phyloP scores from a whole-genome alignment of 2,113 vertebrate species.

The Carassius gibelio region DNA sequence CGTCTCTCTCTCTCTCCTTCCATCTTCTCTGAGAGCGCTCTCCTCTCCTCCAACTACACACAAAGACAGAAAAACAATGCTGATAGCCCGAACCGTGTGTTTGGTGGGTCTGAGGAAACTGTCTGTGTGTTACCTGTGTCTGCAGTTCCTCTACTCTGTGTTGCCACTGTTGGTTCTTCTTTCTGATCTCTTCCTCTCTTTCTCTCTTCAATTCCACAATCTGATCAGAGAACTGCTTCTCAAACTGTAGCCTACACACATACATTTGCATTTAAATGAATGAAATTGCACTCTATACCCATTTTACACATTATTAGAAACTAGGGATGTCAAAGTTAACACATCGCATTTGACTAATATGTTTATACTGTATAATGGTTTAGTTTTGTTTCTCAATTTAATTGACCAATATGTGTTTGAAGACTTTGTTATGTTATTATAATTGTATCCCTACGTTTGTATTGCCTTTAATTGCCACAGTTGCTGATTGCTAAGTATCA shows the following conservation, averaged over 20 bases:
- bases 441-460: no score
- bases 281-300: background rate
- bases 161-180: conserved; percentile 77
- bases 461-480: no score
- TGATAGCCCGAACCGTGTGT: background rate
- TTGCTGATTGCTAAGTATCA: no score
- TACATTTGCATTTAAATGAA: background rate
- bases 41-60: conserved; percentile 72
- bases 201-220: conserved; percentile 74
- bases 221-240: conserved; percentile 69
- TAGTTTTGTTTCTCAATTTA: no score
- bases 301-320: background rate
- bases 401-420: background rate
- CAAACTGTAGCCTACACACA: conserved; percentile 73
- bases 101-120: background rate
- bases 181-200: conserved; percentile 69
- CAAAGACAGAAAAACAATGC: background rate
- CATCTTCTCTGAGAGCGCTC: conserved; percentile 61
- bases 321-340: background rate
- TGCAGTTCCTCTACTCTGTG: conserved; percentile 76
- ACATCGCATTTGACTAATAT: background rate
- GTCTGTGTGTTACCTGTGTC: conserved; percentile 64
- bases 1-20: conserved; percentile 69
- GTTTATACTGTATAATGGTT: no score
- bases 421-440: no score